These are phyloP conservation scores for Hippopotamyrus pictus DNA, from an alignment of 2,797 vertebrate genomes.

Conservation along the genomic window DNA sequence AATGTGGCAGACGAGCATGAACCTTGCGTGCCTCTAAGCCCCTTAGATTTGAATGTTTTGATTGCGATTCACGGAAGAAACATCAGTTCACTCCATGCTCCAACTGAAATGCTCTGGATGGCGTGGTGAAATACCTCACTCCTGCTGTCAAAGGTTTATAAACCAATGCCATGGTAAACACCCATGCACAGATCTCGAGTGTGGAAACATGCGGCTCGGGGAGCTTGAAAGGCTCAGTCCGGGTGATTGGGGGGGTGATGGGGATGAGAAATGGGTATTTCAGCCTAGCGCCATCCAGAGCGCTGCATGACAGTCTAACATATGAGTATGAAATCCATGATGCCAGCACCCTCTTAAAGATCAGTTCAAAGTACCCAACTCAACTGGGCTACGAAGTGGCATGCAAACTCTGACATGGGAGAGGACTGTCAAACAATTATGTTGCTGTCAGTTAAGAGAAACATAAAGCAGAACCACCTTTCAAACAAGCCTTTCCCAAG, in stretches of 20 bases:
- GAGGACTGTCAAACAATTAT: constrained; percentile 20
- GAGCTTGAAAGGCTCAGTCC: neutral
- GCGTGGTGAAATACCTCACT: constrained; percentile 4
- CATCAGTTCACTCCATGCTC: neutral
- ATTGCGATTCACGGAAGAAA: neutral
- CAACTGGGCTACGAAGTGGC: neutral
- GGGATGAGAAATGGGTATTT: constrained; percentile 3
- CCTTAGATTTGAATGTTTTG: neutral
- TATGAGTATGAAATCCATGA: neutral
- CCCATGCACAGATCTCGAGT: neutral
- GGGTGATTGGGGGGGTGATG: neutral
- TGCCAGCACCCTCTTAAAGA: neutral
- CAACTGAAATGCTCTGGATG: neutral
- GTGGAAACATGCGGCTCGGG: constrained; percentile 28
- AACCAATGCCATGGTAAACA: constrained; percentile 1
- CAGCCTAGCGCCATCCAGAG: constrained; percentile 18
- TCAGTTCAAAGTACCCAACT: neutral
- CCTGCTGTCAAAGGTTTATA: neutral
- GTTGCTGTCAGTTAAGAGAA: neutral
- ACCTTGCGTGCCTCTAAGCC: neutral
- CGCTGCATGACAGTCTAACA: constrained; percentile 17
- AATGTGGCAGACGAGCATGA: neutral
- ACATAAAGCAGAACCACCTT: neutral
- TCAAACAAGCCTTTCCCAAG: neutral
- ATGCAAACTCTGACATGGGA: neutral